A percentile compares a stretch with the other conserved stretches of the same genome.
Conservation (phyloP, 2,113 vertebrate species). For the Gopherus flavomarginatus region DNA sequence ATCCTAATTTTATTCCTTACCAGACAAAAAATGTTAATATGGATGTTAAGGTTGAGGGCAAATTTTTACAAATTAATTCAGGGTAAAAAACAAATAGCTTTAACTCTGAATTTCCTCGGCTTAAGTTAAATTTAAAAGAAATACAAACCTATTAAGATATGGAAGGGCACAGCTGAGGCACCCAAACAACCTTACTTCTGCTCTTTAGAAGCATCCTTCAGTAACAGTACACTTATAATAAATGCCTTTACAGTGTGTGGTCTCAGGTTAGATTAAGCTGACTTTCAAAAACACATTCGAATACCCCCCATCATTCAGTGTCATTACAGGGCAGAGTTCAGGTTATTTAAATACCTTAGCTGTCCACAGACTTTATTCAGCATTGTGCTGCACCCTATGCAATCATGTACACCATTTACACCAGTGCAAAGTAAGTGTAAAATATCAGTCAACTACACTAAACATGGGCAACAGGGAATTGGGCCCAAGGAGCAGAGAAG, state of each 20-base stretch:
- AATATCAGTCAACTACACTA: not conserved
- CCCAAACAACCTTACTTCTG: not conserved
- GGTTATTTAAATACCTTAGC: not conserved
- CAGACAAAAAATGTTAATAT: not conserved
- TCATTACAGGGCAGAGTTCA: not conserved
- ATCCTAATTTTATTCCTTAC: not conserved
- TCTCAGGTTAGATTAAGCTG: not conserved
- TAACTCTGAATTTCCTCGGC: too few species aligned
- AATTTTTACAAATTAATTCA: not conserved
- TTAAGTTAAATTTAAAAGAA: not conserved
- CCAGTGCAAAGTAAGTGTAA: not conserved
- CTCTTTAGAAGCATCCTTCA: not conserved
- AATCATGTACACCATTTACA: not conserved
- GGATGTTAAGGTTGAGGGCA: not conserved
- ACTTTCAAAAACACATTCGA: not conserved
- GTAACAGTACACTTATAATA: not conserved
- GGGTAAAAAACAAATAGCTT: not conserved
- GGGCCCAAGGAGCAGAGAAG: not conserved
- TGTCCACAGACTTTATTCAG: not conserved
- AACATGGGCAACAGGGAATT: not conserved
- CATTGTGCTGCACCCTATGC: not conserved
- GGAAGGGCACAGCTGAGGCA: not conserved
- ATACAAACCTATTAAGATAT: not conserved
- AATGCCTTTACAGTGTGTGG: not conserved
- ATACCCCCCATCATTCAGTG: not conserved